Evolutionary conservation across 1,140 invertebrate genomes (phyloP), one percentile per base, ranked within the genome.

Genomic region (Danaus melanippus): DNA sequence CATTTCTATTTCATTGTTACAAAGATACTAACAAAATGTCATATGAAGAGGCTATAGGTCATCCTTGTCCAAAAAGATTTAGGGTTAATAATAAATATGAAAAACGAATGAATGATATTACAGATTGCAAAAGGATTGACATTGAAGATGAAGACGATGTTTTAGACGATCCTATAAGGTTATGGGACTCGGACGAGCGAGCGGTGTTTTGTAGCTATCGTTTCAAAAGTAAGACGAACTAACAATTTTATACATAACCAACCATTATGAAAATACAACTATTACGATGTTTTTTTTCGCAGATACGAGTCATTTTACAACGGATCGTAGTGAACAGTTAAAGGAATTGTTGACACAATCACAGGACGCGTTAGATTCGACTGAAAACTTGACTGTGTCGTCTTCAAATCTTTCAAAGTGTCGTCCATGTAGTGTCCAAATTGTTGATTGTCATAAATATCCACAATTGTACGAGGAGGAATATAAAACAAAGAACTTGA

Each of bases 401-500:
- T 32, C 21, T 32, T 32, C 21, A 2, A 32, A 32, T 32, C 51
- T 56, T 5, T 42, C 62, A 46, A 53, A 42, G 12, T 66, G 64
- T 60, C 52, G 62, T 1, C 62, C 69, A 8, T 50, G 73, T n/a
- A 45, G 32, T 43, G 58, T 78, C 11, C 67, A 65, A 60, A 41
- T 78, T 15, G 66, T 71, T 5, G 71, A 76, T 17, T 74, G 57
- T 53, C 42, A 47, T 17, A 69, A 69, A 50, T 61, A 61, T 61
- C 73, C 66, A 1, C 65, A 62, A 59, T 70, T 68, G 21, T 56
- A 52, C 12, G 65, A 49, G 50, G 65, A 57, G 6, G 9, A 48
- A 10, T 32, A 32, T 32, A 32, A 32, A 4, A 32, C 7, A 32
- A 32, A 32, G 21, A 32, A 5, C 21, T 4, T 2, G 15, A 15